Conservation (phyloP, 2,113 vertebrate genomes). For the Rhea pennata region DNA sequence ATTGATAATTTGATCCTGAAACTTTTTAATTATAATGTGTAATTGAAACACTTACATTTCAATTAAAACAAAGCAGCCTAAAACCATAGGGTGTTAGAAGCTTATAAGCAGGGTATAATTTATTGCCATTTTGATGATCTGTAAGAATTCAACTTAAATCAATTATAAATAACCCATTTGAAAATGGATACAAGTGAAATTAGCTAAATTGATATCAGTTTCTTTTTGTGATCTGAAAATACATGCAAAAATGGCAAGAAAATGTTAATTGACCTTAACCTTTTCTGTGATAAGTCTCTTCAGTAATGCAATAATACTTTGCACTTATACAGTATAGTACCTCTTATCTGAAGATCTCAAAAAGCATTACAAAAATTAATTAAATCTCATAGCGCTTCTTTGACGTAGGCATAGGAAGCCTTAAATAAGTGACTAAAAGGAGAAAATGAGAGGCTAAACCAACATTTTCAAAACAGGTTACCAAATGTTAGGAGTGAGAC, state of each 20-base stretch:
- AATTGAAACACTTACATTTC: constrained; percentile 59
- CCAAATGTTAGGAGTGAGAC: not conserved
- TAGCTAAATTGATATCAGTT: constrained; percentile 53
- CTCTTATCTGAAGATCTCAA: constrained; percentile 47
- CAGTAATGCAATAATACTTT: constrained; percentile 37
- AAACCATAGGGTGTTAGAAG: constrained; percentile 61
- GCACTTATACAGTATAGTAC: not conserved
- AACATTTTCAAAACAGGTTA: constrained; percentile 6
- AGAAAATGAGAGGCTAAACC: not conserved
- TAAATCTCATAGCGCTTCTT: constrained; percentile 26
- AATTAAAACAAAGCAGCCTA: constrained; percentile 66
- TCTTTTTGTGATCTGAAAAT: constrained; percentile 59
- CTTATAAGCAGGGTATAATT: constrained; percentile 60
- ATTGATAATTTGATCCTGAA: constrained; percentile 50
- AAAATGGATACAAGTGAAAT: constrained; percentile 57
- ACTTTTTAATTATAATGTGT: constrained; percentile 67
- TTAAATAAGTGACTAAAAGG: constrained; percentile 10
- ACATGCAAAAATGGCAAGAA: constrained; percentile 45
- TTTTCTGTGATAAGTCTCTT: constrained; percentile 56
- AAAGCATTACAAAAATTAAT: constrained; percentile 51
- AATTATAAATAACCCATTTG: constrained; percentile 66
- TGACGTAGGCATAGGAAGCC: not conserved
- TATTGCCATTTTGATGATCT: constrained; percentile 60
- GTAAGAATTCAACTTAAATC: constrained; percentile 53
- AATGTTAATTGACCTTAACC: constrained; percentile 70